Evolutionary conservation across 2,888 invertebrate species (phyloP).

Genomic region (Hybos culiciformis): DNA sequence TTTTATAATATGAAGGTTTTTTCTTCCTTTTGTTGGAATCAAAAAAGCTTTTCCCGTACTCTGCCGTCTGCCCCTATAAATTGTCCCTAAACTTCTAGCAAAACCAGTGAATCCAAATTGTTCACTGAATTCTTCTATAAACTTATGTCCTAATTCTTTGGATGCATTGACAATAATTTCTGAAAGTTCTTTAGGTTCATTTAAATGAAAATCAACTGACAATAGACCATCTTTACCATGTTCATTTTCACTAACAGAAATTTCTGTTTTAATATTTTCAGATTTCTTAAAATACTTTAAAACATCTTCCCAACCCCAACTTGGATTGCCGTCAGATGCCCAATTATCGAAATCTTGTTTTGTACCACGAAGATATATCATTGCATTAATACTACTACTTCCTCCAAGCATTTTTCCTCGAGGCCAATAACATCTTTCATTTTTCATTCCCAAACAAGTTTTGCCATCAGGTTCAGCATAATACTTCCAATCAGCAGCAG

Average conservation of each 20-base stretch:
- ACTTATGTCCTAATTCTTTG: conserved; percentile 38
- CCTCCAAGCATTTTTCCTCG: conserved; percentile 53
- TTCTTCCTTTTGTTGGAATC: conserved; percentile 34
- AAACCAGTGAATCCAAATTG: conserved; percentile 35
- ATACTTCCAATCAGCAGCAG: conserved; percentile 24
- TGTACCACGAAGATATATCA: conserved; percentile 46
- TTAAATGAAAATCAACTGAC: conserved; percentile 35
- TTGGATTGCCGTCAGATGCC: conserved; percentile 39
- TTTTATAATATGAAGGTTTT: conserved; percentile 36
- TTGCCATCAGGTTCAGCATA: conserved; percentile 19
- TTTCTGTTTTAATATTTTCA: conserved; percentile 31
- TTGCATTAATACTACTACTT: conserved; percentile 45
- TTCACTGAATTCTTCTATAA: conserved; percentile 26
- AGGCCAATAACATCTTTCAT: conserved; percentile 38
- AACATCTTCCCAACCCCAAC: conserved; percentile 43
- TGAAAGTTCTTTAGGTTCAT: conserved; percentile 45
- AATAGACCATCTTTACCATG: conserved; percentile 37
- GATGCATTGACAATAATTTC: conserved; percentile 52
- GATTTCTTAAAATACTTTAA: conserved; percentile 39
- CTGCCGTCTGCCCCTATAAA: conserved; percentile 39
- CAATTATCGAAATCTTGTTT: conserved; percentile 42
- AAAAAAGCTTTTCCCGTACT: conserved; percentile 45
- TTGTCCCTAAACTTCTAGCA: conserved; percentile 42
- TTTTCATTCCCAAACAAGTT: conserved; percentile 22
- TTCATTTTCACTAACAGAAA: conserved; percentile 21